Percentiles rank a stretch among this genome's conserved stretches.
Evolutionary conservation across 2,888 invertebrate genomes (phyloP).

Genomic region (Philaethria dido): DNA sequence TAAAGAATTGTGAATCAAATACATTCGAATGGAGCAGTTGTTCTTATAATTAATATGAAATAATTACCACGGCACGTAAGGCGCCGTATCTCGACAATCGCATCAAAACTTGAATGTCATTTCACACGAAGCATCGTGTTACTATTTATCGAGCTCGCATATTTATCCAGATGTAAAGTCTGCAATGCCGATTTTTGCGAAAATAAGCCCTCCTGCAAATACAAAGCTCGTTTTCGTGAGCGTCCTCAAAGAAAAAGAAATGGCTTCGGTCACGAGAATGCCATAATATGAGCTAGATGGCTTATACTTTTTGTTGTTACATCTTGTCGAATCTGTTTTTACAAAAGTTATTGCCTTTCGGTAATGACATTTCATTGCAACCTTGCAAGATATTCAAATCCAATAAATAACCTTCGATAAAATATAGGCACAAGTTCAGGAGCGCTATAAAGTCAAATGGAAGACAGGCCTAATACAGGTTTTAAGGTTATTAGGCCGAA

Average conservation of each 20-base stretch:
- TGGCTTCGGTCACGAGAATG: slow-evolving; percentile 69
- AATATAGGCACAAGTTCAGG: slow-evolving; percentile 59
- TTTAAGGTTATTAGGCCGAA: background rate
- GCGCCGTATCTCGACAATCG: slow-evolving; percentile 40
- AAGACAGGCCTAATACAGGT: background rate
- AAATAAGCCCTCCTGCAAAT: slow-evolving; percentile 69
- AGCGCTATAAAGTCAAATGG: slow-evolving; percentile 47
- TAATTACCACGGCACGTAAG: slow-evolving; percentile 28
- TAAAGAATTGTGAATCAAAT: background rate
- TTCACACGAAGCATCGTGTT: slow-evolving; percentile 55
- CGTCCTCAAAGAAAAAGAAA: slow-evolving; percentile 70
- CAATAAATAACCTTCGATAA: slow-evolving; percentile 52
- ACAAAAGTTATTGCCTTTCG: slow-evolving; percentile 62
- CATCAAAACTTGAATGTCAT: slow-evolving; percentile 46
- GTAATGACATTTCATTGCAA: slow-evolving; percentile 64
- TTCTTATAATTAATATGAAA: background rate
- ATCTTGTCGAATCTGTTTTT: slow-evolving; percentile 72
- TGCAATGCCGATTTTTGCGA: slow-evolving; percentile 55
- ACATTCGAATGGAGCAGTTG: background rate
- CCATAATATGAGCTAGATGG: slow-evolving; percentile 71
- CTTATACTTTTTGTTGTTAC: slow-evolving; percentile 65
- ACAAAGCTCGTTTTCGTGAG: slow-evolving; percentile 71
- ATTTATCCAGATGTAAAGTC: slow-evolving; percentile 58
- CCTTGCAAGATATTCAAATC: slow-evolving; percentile 57
- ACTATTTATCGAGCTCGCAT: slow-evolving; percentile 59